Percentiles rank a stretch among this genome's conserved stretches.
These are phyloP conservation scores for Hirtodrosophila duncani DNA, from an alignment of 2,888 invertebrate species.

Conservation along the genomic window DNA sequence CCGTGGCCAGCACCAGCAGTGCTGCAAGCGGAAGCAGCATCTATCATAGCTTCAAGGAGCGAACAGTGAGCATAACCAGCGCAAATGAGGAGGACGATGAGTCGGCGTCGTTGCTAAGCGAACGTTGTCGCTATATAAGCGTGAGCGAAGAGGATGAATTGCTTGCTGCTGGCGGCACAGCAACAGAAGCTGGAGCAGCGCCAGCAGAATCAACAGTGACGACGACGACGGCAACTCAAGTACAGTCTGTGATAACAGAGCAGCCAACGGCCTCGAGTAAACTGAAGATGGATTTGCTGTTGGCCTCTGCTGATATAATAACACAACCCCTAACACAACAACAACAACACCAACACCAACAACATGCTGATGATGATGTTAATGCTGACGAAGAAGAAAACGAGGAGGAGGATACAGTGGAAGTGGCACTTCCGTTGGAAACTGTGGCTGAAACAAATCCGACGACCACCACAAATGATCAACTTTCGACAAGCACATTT, in stretches of 20 bases:
- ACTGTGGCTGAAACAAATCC: slow-evolving; percentile 30
- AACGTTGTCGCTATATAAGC: slow-evolving; percentile 75
- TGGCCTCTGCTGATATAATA: slow-evolving; percentile 72
- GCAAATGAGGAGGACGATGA: slow-evolving; percentile 76
- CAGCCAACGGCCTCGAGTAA: slow-evolving; percentile 77
- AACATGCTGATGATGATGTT: slow-evolving; percentile 11
- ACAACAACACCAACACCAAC: slow-evolving; percentile 25
- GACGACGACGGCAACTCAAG: slow-evolving; percentile 57
- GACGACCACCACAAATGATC: neutral
- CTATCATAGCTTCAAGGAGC: slow-evolving; percentile 64
- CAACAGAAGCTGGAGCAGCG: slow-evolving; percentile 1
- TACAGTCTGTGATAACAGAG: slow-evolving; percentile 78
- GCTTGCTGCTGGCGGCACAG: slow-evolving; percentile 33
- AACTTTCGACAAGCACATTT: slow-evolving; percentile 5
- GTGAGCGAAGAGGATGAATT: slow-evolving; percentile 77
- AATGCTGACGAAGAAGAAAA: neutral
- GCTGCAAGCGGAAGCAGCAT: slow-evolving; percentile 33
- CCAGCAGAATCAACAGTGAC: slow-evolving; percentile 13
- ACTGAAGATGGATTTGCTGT: slow-evolving; percentile 71
- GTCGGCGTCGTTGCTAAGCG: slow-evolving; percentile 67
- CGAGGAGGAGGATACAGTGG: neutral
- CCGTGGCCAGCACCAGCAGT: slow-evolving; percentile 7
- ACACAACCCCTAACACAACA: slow-evolving; percentile 50
- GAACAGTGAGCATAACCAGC: slow-evolving; percentile 74
- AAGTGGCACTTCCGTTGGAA: slow-evolving; percentile 11